Evolutionary conservation across 2,113 vertebrate genomes (phyloP), one percentile per base, ranked within the genome.

Genomic region (Bos javanicus): DNA sequence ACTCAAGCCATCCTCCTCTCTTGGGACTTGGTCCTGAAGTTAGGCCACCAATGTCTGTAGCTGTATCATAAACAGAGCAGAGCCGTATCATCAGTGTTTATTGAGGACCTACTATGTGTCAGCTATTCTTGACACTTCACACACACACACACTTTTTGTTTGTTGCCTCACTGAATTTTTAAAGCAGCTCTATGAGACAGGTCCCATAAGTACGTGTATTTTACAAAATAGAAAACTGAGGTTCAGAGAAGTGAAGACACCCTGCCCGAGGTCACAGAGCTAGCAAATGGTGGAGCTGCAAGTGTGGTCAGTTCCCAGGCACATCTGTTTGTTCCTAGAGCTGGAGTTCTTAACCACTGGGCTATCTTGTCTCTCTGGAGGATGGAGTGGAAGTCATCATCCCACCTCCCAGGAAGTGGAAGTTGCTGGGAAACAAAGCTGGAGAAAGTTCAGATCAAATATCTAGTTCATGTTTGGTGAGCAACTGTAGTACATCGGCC

Each of bases 401-500:
- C 59, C 56, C 30, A 54, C 48, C 56, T 92, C 86, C 80, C 76
- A n/a, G 93, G 83, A 97, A 97, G 78, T 59, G 4, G 83, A 96
- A 95, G 86, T 91, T 96, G 62, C 95, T 90, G 87, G 94, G 95
- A 96, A 86, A 95, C 12, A 3, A 85, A 95, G 62, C 67, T 96
- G 86, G 91, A 91, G 78, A 93, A 95, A 96, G 90, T 78, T 96
- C 80, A 97, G 86, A 71, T 52, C 50, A 80, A 94, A 86, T 10
- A 11, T 81, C 97, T 88, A 88, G 91, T 92, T 89, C 56, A 90
- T 52, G 57, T 98, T 95, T 80, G 92, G 97, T 96, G 96, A 98
- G 88, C 92, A 91, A 95, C 92, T 50, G 85, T 11, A 10, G 94
- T 0, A 21, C 39, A 50, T 67, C 10, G 43, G 92, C 74, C 86